Evolutionary conservation across 2,113 vertebrate genomes (phyloP), one percentile per base, ranked within the genome.

Genomic region (Lathamus discolor): DNA sequence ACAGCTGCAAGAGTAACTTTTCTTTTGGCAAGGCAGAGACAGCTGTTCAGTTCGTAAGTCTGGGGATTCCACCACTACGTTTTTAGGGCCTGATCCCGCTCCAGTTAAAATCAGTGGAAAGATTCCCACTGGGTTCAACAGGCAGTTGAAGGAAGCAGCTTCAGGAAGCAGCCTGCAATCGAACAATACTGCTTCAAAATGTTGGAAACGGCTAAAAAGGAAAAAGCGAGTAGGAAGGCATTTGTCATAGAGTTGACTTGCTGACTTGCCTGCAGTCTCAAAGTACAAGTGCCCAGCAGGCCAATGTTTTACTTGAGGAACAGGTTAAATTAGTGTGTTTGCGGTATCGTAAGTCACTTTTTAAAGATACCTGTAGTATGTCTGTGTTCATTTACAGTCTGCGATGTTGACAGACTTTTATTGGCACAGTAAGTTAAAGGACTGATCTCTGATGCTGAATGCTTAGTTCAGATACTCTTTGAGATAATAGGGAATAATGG

Each of bases 1-100:
- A 90, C 85, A 84, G 89, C 72, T 91, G 96, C 46, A 93, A 79
- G 85, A 95, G 51, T 43, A 69, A 95, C 81, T 73, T 93, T 62
- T 49, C 59, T 90, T 88, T 92, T 1, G 9, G 69, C 91, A 94
- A 72, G 80, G 82, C 72, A 77, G 57, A 78, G n/a, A 33, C 81
- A 95, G 86, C 93, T 94, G 88, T 86, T 92, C 48, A 22, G 33
- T 39, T 80, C 3, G 3, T 70, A 90, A 87, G 62, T 92, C 49
- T 67, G 51, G 88, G 92, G 91, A 91, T 94, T 96, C 74, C 70
- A 82, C 86, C 25, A 16, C 80, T 96, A 41, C 70, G 92, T 66
- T 29, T 73, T 76, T 83, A 76, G 88, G 86, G 72, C 88, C 88
- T 93, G 75, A 93, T 95, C 74, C 62, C 5, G 3, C 77, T 92